These are phyloP conservation scores for Hypotaenidia philippensis DNA, from an alignment of 2,797 vertebrate genomes.

Conservation along the genomic window DNA sequence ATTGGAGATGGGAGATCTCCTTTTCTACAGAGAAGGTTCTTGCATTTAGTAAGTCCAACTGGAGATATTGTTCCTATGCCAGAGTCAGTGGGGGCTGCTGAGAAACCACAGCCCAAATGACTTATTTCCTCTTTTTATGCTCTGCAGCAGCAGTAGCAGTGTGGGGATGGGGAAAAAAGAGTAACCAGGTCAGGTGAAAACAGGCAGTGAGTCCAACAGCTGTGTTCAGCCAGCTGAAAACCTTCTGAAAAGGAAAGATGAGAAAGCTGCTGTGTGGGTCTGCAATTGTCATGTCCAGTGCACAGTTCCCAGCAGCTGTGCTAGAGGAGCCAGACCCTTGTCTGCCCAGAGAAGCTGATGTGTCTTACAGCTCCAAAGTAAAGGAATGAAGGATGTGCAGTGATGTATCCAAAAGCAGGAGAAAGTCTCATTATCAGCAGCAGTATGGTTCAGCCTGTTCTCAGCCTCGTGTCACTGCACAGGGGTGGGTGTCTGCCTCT, in stretches of 20 bases:
- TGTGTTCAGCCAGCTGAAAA: not conserved
- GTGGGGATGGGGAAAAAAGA: not conserved
- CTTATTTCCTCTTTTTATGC: not conserved
- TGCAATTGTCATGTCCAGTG: fast-evolving
- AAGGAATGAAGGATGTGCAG: not conserved
- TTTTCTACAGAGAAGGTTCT: not conserved
- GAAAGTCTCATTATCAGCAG: not conserved
- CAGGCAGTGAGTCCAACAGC: not conserved
- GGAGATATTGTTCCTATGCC: not conserved
- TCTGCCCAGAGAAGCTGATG: not conserved
- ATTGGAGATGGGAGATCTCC: not conserved
- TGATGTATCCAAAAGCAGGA: not conserved
- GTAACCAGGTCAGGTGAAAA: not conserved
- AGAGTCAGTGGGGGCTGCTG: not conserved
- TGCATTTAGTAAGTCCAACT: not conserved
- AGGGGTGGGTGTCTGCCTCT: not conserved
- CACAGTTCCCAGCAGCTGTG: not conserved
- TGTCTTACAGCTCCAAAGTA: not conserved
- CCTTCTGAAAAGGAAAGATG: not conserved
- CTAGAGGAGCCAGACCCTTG: fast-evolving
- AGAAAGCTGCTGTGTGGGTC: not conserved
- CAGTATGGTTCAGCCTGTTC: fast-evolving
- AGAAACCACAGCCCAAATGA: not conserved
- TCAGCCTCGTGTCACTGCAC: not conserved
- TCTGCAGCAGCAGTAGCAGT: not conserved